Conservation (phyloP, 2,797 vertebrate genomes). For the Sciaenops ocellatus region DNA sequence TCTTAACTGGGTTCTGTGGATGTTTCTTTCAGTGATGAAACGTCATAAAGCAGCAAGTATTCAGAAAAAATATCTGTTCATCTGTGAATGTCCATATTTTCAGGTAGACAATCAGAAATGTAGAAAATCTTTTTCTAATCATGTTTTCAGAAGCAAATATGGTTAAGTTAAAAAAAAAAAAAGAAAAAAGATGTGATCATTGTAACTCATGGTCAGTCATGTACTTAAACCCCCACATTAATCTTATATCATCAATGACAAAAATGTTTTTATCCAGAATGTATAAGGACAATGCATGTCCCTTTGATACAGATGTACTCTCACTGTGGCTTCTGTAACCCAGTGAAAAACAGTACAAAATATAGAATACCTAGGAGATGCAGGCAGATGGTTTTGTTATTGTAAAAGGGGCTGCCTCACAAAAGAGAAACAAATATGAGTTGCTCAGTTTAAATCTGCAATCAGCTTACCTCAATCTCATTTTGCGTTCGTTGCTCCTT, state of each 20-base stretch:
- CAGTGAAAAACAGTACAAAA: slow-evolving; percentile 34
- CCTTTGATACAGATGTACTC: not conserved
- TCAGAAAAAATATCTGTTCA: too few species aligned
- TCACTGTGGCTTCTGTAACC: not conserved
- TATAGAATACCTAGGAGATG: slow-evolving; percentile 32
- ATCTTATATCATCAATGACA: not conserved
- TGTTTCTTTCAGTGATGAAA: not conserved
- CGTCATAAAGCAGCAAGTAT: not conserved
- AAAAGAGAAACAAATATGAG: slow-evolving; percentile 73
- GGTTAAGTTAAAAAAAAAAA: not conserved
- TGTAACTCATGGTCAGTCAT: not conserved
- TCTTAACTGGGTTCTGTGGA: not conserved
- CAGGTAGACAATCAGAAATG: not conserved
- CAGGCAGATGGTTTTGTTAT: slow-evolving; percentile 81
- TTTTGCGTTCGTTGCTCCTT: slow-evolving; percentile 77
- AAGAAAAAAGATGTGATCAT: not conserved
- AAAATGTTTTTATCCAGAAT: not conserved
- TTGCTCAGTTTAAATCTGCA: slow-evolving; percentile 82
- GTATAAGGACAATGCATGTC: not conserved
- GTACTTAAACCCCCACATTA: not conserved
- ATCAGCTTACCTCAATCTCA: slow-evolving; percentile 85
- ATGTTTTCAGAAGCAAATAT: not conserved
- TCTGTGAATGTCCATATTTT: not conserved
- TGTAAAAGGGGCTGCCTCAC: slow-evolving; percentile 49
- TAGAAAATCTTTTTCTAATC: not conserved